Conservation (phyloP, 2,888 invertebrate genomes). For the Sericinus montela region DNA sequence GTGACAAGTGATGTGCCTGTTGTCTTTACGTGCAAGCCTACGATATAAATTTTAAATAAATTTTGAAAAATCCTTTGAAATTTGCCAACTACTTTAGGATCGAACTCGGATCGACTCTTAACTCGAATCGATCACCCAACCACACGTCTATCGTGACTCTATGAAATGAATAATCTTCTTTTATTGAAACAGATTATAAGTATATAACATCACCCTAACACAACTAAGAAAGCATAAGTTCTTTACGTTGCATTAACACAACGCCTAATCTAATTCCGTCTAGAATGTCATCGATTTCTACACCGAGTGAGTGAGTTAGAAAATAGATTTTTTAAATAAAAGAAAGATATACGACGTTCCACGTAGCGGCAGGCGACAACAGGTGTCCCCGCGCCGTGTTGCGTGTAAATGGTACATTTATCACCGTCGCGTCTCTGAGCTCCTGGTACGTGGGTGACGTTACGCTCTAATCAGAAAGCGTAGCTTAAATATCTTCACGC, state of each 20-base stretch:
- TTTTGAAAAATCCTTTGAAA: too few relatives aligned
- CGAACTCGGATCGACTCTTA: too few relatives aligned
- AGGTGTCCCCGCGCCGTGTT: constrained; percentile 40
- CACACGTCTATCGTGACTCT: too few relatives aligned
- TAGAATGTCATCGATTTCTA: background rate
- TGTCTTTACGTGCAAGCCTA: too few relatives aligned
- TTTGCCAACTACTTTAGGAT: too few relatives aligned
- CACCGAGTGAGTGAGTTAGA: constrained; percentile 7
- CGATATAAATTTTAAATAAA: too few relatives aligned
- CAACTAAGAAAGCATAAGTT: background rate
- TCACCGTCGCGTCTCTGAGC: constrained; percentile 34
- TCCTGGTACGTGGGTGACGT: background rate
- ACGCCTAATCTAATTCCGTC: constrained; percentile 8
- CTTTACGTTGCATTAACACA: background rate
- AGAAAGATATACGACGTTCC: constrained; percentile 29
- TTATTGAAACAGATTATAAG: too few relatives aligned
- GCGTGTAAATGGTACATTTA: constrained; percentile 41
- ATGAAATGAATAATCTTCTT: too few relatives aligned
- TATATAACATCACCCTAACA: too few relatives aligned
- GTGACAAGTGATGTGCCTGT: too few relatives aligned
- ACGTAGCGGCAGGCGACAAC: constrained; percentile 20
- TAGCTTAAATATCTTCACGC: too few relatives aligned
- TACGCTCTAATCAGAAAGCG: background rate
- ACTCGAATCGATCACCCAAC: too few relatives aligned
- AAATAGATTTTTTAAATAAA: constrained; percentile 22